These are phyloP conservation scores for Chaetodon trifasciatus DNA, from an alignment of 2,797 vertebrate genomes.

Conservation along the genomic window DNA sequence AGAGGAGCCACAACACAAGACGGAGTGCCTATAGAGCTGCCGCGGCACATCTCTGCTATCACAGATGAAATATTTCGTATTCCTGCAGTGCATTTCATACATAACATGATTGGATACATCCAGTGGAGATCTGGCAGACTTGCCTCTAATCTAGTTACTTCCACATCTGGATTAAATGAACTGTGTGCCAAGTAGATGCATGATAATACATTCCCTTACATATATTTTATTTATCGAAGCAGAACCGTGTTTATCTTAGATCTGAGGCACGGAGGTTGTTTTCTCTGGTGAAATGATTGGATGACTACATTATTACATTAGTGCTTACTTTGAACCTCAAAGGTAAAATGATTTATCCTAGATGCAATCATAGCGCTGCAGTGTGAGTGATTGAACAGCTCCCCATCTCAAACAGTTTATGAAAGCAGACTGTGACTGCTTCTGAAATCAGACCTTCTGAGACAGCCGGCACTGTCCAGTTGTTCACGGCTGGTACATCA, in stretches of 20 bases:
- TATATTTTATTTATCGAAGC: slow-evolving; percentile 52
- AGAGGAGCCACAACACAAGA: slow-evolving; percentile 55
- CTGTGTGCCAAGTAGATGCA: slow-evolving; percentile 55
- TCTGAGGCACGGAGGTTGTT: slow-evolving; percentile 43
- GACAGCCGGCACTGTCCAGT: slow-evolving; percentile 26
- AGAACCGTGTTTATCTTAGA: slow-evolving; percentile 46
- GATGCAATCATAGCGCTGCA: slow-evolving; percentile 6
- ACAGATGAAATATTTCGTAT: slow-evolving; percentile 48
- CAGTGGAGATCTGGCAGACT: slow-evolving; percentile 63
- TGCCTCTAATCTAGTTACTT: slow-evolving; percentile 68
- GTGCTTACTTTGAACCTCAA: slow-evolving; percentile 23
- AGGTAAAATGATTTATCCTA: slow-evolving; percentile 32
- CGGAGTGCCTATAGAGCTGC: slow-evolving; percentile 63
- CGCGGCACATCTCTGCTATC: slow-evolving; percentile 60
- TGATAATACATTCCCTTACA: slow-evolving; percentile 57
- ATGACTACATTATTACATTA: slow-evolving; percentile 27
- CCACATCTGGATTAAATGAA: slow-evolving; percentile 74
- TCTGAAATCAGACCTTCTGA: slow-evolving; percentile 35
- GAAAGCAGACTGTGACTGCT: slow-evolving; percentile 7
- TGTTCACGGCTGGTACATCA: slow-evolving; percentile 29
- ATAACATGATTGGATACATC: slow-evolving; percentile 75
- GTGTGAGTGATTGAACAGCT: slow-evolving; percentile 9
- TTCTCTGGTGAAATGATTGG: slow-evolving; percentile 28
- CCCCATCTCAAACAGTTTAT: neutral
- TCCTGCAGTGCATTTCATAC: slow-evolving; percentile 63